These are phyloP conservation scores for Parambassis ranga DNA, from an alignment of 2,797 vertebrate genomes.

Conservation along the genomic window DNA sequence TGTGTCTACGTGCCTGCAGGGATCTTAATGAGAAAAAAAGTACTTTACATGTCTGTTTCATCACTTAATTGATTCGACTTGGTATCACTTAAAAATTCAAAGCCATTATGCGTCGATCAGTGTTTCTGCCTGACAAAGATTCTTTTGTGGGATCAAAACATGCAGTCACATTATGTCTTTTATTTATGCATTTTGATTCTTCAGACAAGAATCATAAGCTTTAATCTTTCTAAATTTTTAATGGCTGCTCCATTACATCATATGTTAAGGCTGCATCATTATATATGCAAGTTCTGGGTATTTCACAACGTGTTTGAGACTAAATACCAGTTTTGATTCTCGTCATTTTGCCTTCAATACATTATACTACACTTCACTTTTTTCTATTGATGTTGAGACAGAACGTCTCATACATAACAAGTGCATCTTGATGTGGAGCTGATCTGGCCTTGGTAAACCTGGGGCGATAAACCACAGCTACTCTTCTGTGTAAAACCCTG, in stretches of 20 bases:
- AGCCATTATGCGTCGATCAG: background rate
- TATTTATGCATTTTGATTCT: background rate
- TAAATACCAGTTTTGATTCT: no score
- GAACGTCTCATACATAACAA: background rate
- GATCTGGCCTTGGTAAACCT: constrained; percentile 37
- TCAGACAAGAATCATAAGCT: background rate
- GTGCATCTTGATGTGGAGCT: constrained; percentile 6
- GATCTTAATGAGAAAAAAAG: background rate
- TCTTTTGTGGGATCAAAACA: background rate
- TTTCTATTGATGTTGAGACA: background rate
- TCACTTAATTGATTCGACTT: no score
- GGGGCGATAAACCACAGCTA: constrained; percentile 55
- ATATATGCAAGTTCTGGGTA: background rate
- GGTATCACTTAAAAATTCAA: background rate
- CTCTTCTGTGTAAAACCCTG: constrained; percentile 35
- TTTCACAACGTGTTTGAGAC: background rate
- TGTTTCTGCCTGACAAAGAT: background rate
- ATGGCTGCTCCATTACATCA: background rate
- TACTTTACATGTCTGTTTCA: background rate
- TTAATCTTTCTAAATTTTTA: background rate
- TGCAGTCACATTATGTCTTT: background rate
- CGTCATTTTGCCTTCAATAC: background rate
- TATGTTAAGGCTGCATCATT: background rate
- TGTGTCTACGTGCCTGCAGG: no score
- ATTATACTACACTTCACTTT: background rate